Percentiles rank a stretch among this genome's conserved stretches.
These are phyloP conservation scores for Melinaea menophilus DNA, from an alignment of 2,888 invertebrate genomes.

Conservation along the genomic window DNA sequence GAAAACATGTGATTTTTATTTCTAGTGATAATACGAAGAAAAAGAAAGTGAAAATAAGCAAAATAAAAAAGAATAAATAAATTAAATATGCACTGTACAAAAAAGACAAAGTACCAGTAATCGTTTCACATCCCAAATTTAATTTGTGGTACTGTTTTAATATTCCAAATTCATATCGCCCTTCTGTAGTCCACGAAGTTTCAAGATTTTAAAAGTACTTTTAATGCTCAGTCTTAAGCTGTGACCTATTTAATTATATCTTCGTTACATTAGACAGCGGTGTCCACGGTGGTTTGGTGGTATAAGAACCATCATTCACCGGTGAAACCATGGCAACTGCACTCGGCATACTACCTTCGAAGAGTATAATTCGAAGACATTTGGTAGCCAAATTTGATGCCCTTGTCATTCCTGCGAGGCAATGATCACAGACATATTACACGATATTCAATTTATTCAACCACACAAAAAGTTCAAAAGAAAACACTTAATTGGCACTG, in stretches of 20 bases:
- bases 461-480: conserved; percentile 22
- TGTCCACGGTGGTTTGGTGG: conserved; percentile 95
- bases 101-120: too few species aligned
- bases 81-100: too few species aligned
- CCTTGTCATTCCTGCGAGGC: conserved; percentile 95
- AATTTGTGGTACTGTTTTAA: too few species aligned
- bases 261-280: conserved; percentile 85
- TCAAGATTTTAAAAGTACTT: too few species aligned
- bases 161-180: too few species aligned
- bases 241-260: background rate
- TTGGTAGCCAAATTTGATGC: conserved; percentile 94
- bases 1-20: too few species aligned
- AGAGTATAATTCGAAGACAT: conserved; percentile 95
- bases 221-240: too few species aligned
- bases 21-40: too few species aligned
- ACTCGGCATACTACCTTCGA: conserved; percentile 93
- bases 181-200: too few species aligned
- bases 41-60: too few species aligned
- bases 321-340: conserved; percentile 97
- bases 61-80: too few species aligned
- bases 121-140: too few species aligned
- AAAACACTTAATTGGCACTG: conserved; percentile 42
- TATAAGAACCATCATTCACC: conserved; percentile 94
- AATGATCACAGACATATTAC: conserved; percentile 39
- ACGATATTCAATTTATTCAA: conserved; percentile 19